A percentile compares a stretch with the other conserved stretches of the same genome.
Conservation (phyloP, 2,888 invertebrate genomes). For the Rhagophthalmus giganteus region DNA sequence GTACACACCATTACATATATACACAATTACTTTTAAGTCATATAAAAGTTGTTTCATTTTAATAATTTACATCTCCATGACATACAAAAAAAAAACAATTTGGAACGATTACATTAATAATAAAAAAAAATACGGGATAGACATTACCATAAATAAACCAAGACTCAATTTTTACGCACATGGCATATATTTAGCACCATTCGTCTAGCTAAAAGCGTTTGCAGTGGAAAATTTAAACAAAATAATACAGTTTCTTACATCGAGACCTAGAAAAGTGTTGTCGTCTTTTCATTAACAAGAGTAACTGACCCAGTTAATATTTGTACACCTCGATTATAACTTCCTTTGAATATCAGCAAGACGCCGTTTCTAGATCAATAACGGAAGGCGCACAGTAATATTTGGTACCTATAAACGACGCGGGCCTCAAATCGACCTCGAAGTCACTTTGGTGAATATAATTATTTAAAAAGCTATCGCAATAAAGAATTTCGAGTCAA, state of each 20-base stretch:
- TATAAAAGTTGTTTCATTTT: slow-evolving; percentile 24
- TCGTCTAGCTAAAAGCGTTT: slow-evolving; percentile 25
- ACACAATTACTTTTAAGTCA: slow-evolving; percentile 22
- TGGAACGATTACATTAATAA: slow-evolving; percentile 5
- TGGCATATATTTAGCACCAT: slow-evolving; percentile 28
- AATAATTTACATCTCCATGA: slow-evolving; percentile 8
- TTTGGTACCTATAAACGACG: no score
- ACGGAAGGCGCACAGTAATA: no score
- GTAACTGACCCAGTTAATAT: no score
- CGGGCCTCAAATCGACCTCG: no score
- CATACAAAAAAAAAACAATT: slow-evolving; percentile 7
- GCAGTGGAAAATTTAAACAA: slow-evolving; percentile 11
- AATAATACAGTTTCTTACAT: slow-evolving; percentile 7
- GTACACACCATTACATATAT: slow-evolving; percentile 21
- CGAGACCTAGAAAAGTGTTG: no score
- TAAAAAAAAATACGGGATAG: slow-evolving; percentile 4
- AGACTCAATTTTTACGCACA: slow-evolving; percentile 16
- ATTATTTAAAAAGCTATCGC: no score
- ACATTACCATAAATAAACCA: slow-evolving; percentile 5
- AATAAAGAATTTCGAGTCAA: no score
- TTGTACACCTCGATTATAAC: no score
- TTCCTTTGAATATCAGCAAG: no score
- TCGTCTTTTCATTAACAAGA: no score
- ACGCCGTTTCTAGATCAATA: no score
- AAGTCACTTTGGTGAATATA: no score